Evolutionary conservation across 2,888 invertebrate species (phyloP), one percentile per base, ranked within the genome.

Genomic region (Thymelicus acteon): DNA sequence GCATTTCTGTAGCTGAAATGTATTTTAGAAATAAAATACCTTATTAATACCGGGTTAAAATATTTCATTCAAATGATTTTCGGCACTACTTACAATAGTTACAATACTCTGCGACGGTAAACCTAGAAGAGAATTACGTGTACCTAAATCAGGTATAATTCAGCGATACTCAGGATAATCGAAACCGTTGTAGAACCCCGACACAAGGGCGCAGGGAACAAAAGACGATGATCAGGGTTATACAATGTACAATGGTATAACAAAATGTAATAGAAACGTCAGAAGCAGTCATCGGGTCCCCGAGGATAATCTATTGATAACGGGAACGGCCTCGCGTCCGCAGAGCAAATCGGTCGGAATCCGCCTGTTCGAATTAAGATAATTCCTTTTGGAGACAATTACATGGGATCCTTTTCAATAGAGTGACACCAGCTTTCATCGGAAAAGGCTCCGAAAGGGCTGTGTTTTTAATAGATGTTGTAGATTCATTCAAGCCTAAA

Each of bases 251-350:
- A 66, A 70, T 71, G 71, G 68, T 66, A 66, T 69, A 71, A 74
- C 61, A 72, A 67, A 61, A 69, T 69, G 72, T 72, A 75, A 74
- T 74, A 64, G 71, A 75, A 74, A 71, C 73, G 77, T 76, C 78
- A 74, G 61, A 19, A 62, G 37, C 77, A 78, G 62, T 61, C 48
- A 60, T 52, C 61, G 40, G 63, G 67, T 19, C 47, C 62, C 52
- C 64, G 15, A 37, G 52, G 67, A 65, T n/a, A 72, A 49, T 62
- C 72, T 70, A 74, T 67, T 57, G 74, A 69, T 52, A 57, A 62
- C 57, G 8, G 61, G 52, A 68, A 62, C 57, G 62, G 62, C 62
- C 47, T 68, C 15, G 52, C 48, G 62, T 44, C 68, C 57, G 37
- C 54, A 13, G 62, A 52, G 57, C 19, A 62, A 62, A 57, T 62